Conservation (phyloP, 2,113 vertebrate species). For the Ochotona princeps region DNA sequence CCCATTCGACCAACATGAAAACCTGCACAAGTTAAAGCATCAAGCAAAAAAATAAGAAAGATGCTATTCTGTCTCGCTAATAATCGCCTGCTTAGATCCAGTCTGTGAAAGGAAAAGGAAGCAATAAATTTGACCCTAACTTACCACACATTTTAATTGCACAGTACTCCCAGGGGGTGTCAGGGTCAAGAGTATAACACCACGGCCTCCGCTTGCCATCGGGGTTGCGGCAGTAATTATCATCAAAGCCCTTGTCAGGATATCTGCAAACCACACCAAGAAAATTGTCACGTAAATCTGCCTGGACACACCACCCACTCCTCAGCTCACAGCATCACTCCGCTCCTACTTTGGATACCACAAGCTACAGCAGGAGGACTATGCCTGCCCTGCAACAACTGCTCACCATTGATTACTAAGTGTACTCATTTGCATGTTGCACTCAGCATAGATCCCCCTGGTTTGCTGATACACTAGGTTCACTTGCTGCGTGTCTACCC, state of each 20-base stretch:
- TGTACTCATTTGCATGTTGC: neutral
- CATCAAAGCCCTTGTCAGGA: constrained; percentile 96
- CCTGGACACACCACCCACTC: constrained; percentile 68
- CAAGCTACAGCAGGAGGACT: constrained; percentile 47
- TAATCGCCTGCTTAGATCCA: constrained; percentile 70
- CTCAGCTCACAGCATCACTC: constrained; percentile 48
- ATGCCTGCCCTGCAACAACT: neutral
- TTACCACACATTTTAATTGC: constrained; percentile 97
- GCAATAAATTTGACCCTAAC: constrained; percentile 88
- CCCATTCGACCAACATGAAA: constrained; percentile 68
- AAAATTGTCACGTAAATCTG: constrained; percentile 84
- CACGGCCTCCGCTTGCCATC: constrained; percentile 95
- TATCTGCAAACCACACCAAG: constrained; percentile 90
- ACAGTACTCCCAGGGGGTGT: constrained; percentile 97
- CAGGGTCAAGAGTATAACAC: constrained; percentile 98
- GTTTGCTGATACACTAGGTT: constrained; percentile 72
- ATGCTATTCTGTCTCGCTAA: constrained; percentile 68
- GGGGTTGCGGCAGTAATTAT: constrained; percentile 99
- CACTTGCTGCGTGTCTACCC: constrained; percentile 64
- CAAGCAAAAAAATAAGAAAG: constrained; percentile 52
- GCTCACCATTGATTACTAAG: neutral
- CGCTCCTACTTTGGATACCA: constrained; percentile 19
- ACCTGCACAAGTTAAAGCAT: constrained; percentile 51
- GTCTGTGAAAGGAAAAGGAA: constrained; percentile 87
- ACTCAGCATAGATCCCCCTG: constrained; percentile 44